Percentiles rank a stretch among this genome's conserved stretches.
Evolutionary conservation across 2,113 vertebrate species (phyloP).

Genomic region (Nerophis ophidion): DNA sequence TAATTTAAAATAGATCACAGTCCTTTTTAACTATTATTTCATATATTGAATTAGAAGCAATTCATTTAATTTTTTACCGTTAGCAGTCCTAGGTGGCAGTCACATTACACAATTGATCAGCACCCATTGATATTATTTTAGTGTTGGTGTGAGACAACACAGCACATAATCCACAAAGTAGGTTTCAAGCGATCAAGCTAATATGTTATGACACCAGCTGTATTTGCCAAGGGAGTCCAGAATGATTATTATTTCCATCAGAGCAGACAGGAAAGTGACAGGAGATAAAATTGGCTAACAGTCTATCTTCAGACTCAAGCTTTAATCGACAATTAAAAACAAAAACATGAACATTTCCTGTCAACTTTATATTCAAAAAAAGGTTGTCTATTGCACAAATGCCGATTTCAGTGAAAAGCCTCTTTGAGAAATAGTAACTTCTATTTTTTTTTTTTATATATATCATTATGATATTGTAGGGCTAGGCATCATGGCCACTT

Average conservation of each 20-base stretch:
- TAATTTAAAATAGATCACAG: conserved; percentile 38
- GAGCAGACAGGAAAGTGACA: background rate
- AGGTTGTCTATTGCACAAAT: too few species aligned
- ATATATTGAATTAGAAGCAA: conserved; percentile 11
- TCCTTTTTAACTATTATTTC: conserved; percentile 20
- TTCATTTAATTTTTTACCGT: conserved; percentile 18
- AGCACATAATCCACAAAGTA: background rate
- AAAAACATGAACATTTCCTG: too few species aligned
- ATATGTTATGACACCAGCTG: background rate
- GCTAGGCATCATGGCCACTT: too few species aligned
- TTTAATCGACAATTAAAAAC: too few species aligned
- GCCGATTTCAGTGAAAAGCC: too few species aligned
- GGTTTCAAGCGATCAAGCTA: background rate
- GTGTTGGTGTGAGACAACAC: conserved; percentile 6
- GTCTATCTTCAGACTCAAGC: too few species aligned
- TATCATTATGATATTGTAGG: too few species aligned
- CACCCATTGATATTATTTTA: background rate
- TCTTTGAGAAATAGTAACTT: too few species aligned
- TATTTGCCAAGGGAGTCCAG: background rate
- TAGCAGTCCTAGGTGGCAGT: background rate
- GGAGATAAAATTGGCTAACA: too few species aligned
- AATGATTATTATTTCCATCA: conserved; percentile 13
- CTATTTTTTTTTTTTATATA: too few species aligned
- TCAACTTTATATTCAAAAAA: too few species aligned
- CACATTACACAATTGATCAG: conserved; percentile 2